These are phyloP conservation scores for Neuroscelio doddi DNA, from an alignment of 2,888 invertebrate genomes.

Conservation along the genomic window DNA sequence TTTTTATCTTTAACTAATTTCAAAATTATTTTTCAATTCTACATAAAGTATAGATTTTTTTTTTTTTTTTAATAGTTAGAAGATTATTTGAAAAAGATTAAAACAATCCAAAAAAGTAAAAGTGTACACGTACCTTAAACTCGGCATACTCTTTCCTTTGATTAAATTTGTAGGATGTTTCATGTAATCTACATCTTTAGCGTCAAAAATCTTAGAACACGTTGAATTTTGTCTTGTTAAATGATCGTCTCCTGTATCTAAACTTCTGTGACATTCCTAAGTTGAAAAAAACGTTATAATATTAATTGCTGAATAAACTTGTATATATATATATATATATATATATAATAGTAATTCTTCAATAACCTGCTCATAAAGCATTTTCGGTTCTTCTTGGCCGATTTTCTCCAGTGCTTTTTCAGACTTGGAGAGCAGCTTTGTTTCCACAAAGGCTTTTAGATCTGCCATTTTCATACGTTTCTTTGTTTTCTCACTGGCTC, in stretches of 20 bases:
- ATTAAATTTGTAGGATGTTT: conserved; percentile 80
- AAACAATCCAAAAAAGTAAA: conserved; percentile 22
- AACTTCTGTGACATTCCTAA: conserved; percentile 87
- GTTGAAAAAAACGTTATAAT: not conserved
- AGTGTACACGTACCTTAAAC: conserved; percentile 81
- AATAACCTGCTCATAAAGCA: conserved; percentile 42
- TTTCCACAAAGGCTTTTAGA: conserved; percentile 92
- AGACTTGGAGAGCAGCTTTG: conserved; percentile 91
- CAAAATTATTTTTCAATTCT: no score
- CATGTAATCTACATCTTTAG: conserved; percentile 74
- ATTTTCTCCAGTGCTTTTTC: conserved; percentile 93
- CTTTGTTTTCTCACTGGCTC: conserved; percentile 88
- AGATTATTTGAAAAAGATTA: conserved; percentile 57
- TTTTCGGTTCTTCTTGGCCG: conserved; percentile 81
- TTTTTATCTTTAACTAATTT: no score
- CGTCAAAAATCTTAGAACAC: conserved; percentile 77
- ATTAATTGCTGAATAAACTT: not conserved
- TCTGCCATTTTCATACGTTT: conserved; percentile 94
- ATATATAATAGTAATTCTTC: conserved; percentile 4
- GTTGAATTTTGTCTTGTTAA: conserved; percentile 82
- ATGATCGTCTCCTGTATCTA: conserved; percentile 86
- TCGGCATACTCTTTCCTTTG: conserved; percentile 98
- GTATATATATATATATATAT: conserved; percentile 5
- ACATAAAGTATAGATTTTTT: no score
- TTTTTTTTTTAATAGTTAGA: no score